Percentiles rank a stretch among this genome's conserved stretches.
These are phyloP conservation scores for Sesia bembeciformis DNA, from an alignment of 2,888 invertebrate species.

Conservation along the genomic window DNA sequence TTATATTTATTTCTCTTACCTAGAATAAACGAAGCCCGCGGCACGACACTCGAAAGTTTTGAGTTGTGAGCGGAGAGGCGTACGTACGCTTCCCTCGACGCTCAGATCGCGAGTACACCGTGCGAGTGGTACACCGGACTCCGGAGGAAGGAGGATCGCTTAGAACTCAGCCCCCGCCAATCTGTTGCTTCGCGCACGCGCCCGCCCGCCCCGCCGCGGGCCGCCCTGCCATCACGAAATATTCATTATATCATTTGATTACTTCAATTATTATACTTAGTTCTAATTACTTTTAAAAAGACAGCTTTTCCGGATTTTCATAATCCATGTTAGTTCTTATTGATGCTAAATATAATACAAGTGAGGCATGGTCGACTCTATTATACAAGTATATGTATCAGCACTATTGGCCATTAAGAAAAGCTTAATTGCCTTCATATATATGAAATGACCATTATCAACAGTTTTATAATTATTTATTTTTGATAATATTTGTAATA, in stretches of 20 bases:
- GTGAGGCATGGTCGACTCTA: no score
- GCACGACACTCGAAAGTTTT: neutral
- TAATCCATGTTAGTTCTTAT: no score
- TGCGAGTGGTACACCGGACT: neutral
- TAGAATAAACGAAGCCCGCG: neutral
- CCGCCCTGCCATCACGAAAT: neutral
- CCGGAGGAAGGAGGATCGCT: neutral
- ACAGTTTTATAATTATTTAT: no score
- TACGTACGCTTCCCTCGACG: neutral
- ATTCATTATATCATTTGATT: neutral
- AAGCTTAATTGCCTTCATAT: no score
- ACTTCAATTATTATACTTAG: no score
- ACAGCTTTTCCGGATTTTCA: no score
- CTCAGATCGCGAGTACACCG: neutral
- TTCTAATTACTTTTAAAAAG: no score
- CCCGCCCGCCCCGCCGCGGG: neutral
- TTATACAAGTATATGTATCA: no score
- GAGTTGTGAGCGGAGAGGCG: neutral
- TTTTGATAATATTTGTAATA: no score
- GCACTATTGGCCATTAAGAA: no score
- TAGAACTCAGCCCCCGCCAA: slow-evolving; percentile 2
- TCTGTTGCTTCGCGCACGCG: slow-evolving; percentile 7
- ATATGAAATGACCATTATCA: no score
- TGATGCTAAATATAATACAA: no score
- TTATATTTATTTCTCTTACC: neutral